phyloP scores from a whole-genome alignment of 2,888 invertebrate genomes.

The Pterobdella sp. region DNA sequence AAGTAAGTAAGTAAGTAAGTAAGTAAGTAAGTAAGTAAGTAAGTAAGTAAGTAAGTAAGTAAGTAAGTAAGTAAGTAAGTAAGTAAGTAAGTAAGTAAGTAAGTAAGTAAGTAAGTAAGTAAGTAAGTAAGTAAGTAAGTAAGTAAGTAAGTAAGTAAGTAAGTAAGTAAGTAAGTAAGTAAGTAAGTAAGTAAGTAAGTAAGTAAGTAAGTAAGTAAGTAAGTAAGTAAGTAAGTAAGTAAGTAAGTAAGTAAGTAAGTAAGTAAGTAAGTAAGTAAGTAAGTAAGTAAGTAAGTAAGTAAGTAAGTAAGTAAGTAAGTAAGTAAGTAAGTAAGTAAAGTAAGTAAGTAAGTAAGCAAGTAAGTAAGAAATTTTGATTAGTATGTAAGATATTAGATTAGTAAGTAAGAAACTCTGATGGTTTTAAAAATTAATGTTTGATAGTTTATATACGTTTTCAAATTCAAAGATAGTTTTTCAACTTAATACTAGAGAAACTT shows the following conservation, averaged over 20 bases:
- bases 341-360: conserved; percentile 10
- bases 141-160: neutral
- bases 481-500: too few relatives aligned
- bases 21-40: neutral
- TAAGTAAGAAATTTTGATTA: too few relatives aligned
- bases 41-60: neutral
- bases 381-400: too few relatives aligned
- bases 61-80: neutral
- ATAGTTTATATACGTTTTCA: too few relatives aligned
- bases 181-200: conserved; percentile 11
- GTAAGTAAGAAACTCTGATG: too few relatives aligned
- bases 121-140: neutral
- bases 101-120: neutral
- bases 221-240: conserved; percentile 21
- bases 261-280: conserved; percentile 18
- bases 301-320: conserved; percentile 12
- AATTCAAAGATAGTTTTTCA: too few relatives aligned
- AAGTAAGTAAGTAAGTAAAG: conserved; percentile 10
- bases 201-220: conserved; percentile 18
- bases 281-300: conserved; percentile 12
- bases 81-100: neutral
- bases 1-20: neutral
- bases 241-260: conserved; percentile 21
- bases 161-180: neutral
- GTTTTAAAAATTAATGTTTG: too few relatives aligned